phyloP scores from a whole-genome alignment of 1,140 invertebrate genomes.

The Magallana gigas region DNA sequence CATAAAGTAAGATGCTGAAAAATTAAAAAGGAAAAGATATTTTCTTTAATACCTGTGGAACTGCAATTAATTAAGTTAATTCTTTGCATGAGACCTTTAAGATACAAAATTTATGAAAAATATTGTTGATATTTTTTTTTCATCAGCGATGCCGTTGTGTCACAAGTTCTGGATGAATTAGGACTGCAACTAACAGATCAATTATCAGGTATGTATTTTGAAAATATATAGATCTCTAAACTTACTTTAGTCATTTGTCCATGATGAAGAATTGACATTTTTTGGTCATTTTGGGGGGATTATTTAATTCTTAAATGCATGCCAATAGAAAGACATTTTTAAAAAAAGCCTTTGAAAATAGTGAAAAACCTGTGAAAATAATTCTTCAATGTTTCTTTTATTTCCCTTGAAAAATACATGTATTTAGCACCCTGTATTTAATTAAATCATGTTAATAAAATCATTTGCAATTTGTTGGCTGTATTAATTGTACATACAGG shows the following conservation, averaged over 20 bases:
- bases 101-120: background rate
- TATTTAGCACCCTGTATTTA: no score
- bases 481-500: no score
- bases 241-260: background rate
- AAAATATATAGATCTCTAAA: background rate
- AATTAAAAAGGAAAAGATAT: no score
- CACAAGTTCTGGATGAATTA: conserved; percentile 97
- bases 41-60: no score
- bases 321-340: background rate
- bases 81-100: no score
- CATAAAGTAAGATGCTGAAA: no score
- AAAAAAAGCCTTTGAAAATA: background rate
- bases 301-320: background rate
- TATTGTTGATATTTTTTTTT: background rate
- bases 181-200: conserved; percentile 90
- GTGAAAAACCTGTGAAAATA: no score
- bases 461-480: no score
- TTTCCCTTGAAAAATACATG: no score
- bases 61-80: no score
- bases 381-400: no score
- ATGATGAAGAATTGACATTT: background rate
- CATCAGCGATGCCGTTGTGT: conserved; percentile 79
- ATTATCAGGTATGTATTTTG: conserved; percentile 65
- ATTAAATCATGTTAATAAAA: no score
- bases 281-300: background rate